Evolutionary conservation across 2,797 vertebrate species (phyloP), one percentile per base, ranked within the genome.

Genomic region (Morelia viridis): DNA sequence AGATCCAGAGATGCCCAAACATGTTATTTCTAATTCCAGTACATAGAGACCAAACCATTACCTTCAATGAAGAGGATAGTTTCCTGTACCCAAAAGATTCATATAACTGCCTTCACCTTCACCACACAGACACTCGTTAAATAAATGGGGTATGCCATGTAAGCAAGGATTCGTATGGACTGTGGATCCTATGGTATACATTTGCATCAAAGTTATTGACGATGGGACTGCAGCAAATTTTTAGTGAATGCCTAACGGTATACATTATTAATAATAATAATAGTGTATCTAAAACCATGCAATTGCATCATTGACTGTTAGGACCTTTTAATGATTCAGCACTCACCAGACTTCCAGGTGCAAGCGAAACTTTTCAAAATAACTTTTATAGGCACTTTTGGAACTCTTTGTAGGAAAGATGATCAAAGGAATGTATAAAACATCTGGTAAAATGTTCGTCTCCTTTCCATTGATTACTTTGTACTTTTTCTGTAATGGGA

Each of bases 401-500:
- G 93, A 95, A 41, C 57, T 58, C 0, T 0, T 15, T 58, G 61
- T 8, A 95, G 94, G 94, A 96, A 50, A 92, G 90, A 89, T 94
- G 58, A 60, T 87, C 91, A 94, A 93, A 80, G 46, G 68, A 71
- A 84, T 93, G 31, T 95, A 93, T 91, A 87, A 92, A 88, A 46
- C 84, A 57, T 7, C 87, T 91, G 90, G 85, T 95, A 87, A 96
- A 93, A 68, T 58, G 91, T 96, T 93, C 28, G 93, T 68, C 57
- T 93, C 1, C 0, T 94, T 92, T 92, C 94, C 84, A 90, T 19
- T 95, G 87, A 65, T 93, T 94, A 64, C 93, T 94, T 80, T 96
- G 90, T 96, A 83, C 89, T 92, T 62, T 93, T 95, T 96, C 91
- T 96, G 89, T 94, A 94, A 95, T 96, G 92, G 95, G 94, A 90